Evolutionary conservation across 2,888 invertebrate genomes (phyloP).

Genomic region (Lasius fuliginosus): DNA sequence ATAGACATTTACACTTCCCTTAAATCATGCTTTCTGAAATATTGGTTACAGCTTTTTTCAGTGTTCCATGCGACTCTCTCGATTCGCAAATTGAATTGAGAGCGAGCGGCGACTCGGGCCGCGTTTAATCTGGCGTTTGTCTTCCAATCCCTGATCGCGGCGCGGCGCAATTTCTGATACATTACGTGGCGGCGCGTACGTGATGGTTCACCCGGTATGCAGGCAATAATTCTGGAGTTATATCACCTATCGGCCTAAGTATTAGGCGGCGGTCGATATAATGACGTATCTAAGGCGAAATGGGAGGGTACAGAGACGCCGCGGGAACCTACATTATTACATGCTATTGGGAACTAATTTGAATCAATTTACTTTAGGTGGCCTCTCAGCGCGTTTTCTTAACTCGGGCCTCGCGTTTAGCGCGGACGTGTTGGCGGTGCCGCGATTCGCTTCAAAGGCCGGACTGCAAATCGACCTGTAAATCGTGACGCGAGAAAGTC

Average conservation of each 20-base stretch:
- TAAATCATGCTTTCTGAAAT: background rate
- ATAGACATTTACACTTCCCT: background rate
- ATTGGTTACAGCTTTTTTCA: background rate
- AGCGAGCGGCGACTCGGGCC: constrained; percentile 25
- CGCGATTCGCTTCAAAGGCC: constrained; percentile 63
- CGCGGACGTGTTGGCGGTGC: constrained; percentile 64
- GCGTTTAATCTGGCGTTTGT: constrained; percentile 68
- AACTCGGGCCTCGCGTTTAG: constrained; percentile 69
- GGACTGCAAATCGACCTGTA: constrained; percentile 55
- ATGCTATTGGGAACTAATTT: constrained; percentile 85
- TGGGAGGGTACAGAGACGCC: constrained; percentile 75
- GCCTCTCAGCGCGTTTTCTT: constrained; percentile 76
- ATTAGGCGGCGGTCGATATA: constrained; percentile 85
- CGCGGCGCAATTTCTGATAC: constrained; percentile 62
- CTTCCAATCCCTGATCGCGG: constrained; percentile 42
- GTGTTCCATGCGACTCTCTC: background rate
- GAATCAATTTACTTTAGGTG: constrained; percentile 85
- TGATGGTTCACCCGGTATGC: constrained; percentile 79
- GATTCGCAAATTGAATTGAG: constrained; percentile 47
- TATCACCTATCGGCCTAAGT: constrained; percentile 85
- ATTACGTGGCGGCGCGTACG: constrained; percentile 77
- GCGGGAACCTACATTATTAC: constrained; percentile 81
- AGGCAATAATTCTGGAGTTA: constrained; percentile 82
- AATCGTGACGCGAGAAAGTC: constrained; percentile 43
- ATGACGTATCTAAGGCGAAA: constrained; percentile 82